Base-by-base conservation (phyloP, 2,113 vertebrate species). In the Seriola aureovittata region DNA sequence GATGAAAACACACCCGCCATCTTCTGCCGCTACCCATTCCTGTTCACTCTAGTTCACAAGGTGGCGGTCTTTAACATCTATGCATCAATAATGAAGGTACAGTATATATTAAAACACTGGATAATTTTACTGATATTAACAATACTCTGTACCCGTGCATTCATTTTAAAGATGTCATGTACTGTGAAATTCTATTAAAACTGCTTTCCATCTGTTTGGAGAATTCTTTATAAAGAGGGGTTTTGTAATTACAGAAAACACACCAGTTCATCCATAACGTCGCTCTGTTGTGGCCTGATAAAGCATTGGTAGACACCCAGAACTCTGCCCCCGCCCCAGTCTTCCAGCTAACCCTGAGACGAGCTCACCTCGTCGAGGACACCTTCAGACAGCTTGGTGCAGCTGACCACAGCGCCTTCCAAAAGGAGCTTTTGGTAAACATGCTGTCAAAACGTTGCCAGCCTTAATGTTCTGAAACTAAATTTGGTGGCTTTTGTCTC, bases 21-120 rank as follows among this genome's bases (percentile, higher is more conserved):
- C 80, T 95, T 95, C 80, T 95, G 92, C 70, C 88, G 71, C 67
- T 95, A 91, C 65, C 95, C 95, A 0, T 95, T 95, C 42, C 17
- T 94, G 68, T 85, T 95, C 9, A 78, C 74, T 23, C 82, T 95
- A 55, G 4, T 44, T 29, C 75, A 62, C 60, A 95, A 94, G 66
- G 80, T 77, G 17, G 10, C 8, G 0, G 0, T 89, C 58, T 94
- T 94, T n/a, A 82, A 89, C 17, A 1, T 36, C 34, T 25, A 9
- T 25, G 66, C 89, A 44, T 0, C 0, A 0, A 0, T 63, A 1
- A 8, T 5, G 5, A 88, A 93, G 94, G 94, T 95, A 88, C 5
- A 29, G 19, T 11, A 34, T 29, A 1, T 4, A 5, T 32, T 34
- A 17, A 75, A 21, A 25, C 42, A 71, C 10, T 14, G 14, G 3